Percentiles rank a stretch among this genome's conserved stretches.
phyloP scores from a whole-genome alignment of 1,140 invertebrate species.

The Diuraphis noxia region DNA sequence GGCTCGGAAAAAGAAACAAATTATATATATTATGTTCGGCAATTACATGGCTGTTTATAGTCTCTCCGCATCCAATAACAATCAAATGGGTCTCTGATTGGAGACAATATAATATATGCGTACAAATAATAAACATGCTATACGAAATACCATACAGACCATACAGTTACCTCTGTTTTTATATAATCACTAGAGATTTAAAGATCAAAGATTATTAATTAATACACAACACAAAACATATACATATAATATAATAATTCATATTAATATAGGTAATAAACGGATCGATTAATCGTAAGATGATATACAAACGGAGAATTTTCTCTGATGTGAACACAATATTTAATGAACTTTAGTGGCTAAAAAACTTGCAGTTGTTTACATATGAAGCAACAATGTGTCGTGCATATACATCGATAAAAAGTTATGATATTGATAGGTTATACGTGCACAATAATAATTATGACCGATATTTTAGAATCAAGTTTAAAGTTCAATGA shows the following conservation, averaged over 20 bases:
- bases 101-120: not conserved
- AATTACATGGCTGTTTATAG: conserved; percentile 49
- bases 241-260: not conserved
- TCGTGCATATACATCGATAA: too few relatives aligned
- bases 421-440: not conserved
- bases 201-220: not conserved
- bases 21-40: not conserved
- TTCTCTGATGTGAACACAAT: not conserved
- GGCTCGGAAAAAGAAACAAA: conserved; percentile 11
- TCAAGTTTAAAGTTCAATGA: conserved; percentile 44
- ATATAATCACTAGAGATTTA: not conserved
- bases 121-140: not conserved
- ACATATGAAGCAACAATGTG: not conserved
- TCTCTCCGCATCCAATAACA: conserved; percentile 10
- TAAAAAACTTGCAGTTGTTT: not conserved
- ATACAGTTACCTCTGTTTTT: not conserved
- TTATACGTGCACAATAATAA: not conserved
- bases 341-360: not conserved
- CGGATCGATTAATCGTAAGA: not conserved
- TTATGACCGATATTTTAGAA: conserved; percentile 20
- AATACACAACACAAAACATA: not conserved
- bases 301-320: not conserved
- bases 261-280: not conserved
- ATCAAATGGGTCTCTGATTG: not conserved
- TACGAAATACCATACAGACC: not conserved